phyloP scores from a whole-genome alignment of 2,888 invertebrate genomes.

The Orthosia incerta region DNA sequence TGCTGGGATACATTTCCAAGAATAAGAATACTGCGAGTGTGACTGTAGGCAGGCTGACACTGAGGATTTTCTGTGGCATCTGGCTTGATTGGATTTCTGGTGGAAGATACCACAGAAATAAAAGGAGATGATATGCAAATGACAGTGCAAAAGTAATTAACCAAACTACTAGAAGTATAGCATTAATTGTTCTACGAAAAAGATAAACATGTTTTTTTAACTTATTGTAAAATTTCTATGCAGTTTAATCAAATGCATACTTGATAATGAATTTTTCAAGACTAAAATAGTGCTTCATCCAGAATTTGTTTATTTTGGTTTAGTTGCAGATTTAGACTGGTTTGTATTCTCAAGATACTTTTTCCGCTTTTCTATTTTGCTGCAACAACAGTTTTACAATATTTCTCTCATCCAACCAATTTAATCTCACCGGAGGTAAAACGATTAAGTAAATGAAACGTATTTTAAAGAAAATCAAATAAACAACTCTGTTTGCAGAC shows the following conservation, averaged over 20 bases:
- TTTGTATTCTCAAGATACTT: conserved; percentile 8
- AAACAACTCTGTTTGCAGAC: conserved; percentile 70
- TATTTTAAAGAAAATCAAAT: conserved; percentile 63
- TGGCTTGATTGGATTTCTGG: background rate
- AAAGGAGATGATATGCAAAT: background rate
- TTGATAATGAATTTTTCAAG: background rate
- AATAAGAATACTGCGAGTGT: no score
- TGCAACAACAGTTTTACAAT: conserved; percentile 30
- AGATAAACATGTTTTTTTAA: background rate
- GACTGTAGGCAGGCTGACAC: no score
- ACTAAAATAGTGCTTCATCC: background rate
- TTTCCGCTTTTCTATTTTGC: conserved; percentile 45
- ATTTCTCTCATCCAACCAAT: conserved; percentile 48
- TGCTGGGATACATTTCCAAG: no score
- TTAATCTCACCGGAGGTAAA: conserved; percentile 36
- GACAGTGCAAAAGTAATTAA: no score
- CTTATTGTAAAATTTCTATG: background rate
- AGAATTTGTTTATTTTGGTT: conserved; percentile 15
- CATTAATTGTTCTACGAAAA: no score
- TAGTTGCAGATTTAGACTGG: conserved; percentile 14
- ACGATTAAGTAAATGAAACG: conserved; percentile 55
- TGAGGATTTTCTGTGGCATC: no score
- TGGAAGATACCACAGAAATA: background rate
- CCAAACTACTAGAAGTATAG: no score
- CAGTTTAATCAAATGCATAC: background rate